Percentiles rank a stretch among this genome's conserved stretches.
phyloP scores from a whole-genome alignment of 2,888 invertebrate species.

The Heliconius sara region DNA sequence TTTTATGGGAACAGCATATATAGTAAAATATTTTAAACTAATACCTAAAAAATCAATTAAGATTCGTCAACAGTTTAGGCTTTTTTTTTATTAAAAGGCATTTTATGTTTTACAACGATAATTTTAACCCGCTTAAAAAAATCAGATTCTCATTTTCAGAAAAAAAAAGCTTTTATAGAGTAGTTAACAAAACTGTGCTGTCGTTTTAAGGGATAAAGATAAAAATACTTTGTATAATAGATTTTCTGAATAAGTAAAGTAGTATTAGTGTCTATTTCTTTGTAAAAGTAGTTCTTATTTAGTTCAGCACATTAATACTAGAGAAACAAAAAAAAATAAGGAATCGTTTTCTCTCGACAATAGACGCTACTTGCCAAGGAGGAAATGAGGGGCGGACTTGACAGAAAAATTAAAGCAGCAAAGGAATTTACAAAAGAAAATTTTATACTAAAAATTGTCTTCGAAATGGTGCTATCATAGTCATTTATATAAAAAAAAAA shows the following conservation, averaged over 20 bases:
- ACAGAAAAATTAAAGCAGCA: slow-evolving; percentile 56
- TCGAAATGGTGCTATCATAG: slow-evolving; percentile 62
- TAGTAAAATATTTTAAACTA: too few relatives aligned
- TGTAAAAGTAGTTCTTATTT: slow-evolving; percentile 5
- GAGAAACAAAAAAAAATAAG: slow-evolving; percentile 24
- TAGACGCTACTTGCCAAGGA: slow-evolving; percentile 42
- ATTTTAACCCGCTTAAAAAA: too few relatives aligned
- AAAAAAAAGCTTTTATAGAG: too few relatives aligned
- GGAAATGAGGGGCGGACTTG: slow-evolving; percentile 42
- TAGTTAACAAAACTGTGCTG: too few relatives aligned
- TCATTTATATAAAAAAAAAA: slow-evolving; percentile 60
- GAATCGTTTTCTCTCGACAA: slow-evolving; percentile 40
- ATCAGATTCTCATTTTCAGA: too few relatives aligned
- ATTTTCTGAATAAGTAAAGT: background rate
- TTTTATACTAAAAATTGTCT: slow-evolving; percentile 33
- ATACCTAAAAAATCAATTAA: too few relatives aligned
- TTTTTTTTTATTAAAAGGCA: too few relatives aligned
- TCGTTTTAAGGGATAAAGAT: too few relatives aligned
- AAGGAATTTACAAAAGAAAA: slow-evolving; percentile 42
- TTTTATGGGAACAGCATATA: too few relatives aligned
- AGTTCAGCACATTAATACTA: slow-evolving; percentile 18
- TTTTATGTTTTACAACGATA: too few relatives aligned
- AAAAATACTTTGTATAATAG: too few relatives aligned
- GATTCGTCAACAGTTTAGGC: too few relatives aligned
- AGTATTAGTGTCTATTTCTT: background rate